Conservation (phyloP, 2,888 invertebrate species). For the Tipula helvola region DNA sequence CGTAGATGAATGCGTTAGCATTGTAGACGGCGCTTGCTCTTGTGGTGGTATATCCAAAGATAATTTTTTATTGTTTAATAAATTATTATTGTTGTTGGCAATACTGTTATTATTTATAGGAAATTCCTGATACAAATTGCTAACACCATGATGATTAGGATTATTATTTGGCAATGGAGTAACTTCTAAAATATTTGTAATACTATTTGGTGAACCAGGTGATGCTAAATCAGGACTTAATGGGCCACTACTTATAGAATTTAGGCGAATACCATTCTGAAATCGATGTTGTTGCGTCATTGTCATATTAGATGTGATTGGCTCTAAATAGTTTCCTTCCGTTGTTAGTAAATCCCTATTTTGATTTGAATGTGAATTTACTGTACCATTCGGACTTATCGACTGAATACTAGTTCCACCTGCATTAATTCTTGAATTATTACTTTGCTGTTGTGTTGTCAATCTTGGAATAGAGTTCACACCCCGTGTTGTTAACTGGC, state of each 20-base stretch:
- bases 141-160: constrained; percentile 22
- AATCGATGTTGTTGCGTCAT: constrained; percentile 18
- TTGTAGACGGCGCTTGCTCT: constrained; percentile 27
- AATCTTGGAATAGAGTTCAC: neutral
- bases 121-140: constrained; percentile 47
- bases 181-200: constrained; percentile 41
- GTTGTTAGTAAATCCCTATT: constrained; percentile 16
- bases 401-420: constrained; percentile 13
- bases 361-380: constrained; percentile 16
- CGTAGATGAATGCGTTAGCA: neutral
- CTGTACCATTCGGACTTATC: constrained; percentile 16
- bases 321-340: constrained; percentile 28
- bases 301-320: constrained; percentile 25
- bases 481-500: no score
- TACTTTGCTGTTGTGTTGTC: constrained; percentile 6
- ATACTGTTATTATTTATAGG: constrained; percentile 28
- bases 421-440: constrained; percentile 9
- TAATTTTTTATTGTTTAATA: constrained; percentile 20
- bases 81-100: constrained; percentile 18
- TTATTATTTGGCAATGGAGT: constrained; percentile 37
- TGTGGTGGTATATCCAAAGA: constrained; percentile 30
- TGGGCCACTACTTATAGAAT: constrained; percentile 26
- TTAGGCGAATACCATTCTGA: constrained; percentile 19
- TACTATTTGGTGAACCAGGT: constrained; percentile 42
- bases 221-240: constrained; percentile 27